Percentiles rank a stretch among this genome's conserved stretches.
phyloP scores from a whole-genome alignment of 2,888 invertebrate genomes.

The Tanytarsus gracilentus region DNA sequence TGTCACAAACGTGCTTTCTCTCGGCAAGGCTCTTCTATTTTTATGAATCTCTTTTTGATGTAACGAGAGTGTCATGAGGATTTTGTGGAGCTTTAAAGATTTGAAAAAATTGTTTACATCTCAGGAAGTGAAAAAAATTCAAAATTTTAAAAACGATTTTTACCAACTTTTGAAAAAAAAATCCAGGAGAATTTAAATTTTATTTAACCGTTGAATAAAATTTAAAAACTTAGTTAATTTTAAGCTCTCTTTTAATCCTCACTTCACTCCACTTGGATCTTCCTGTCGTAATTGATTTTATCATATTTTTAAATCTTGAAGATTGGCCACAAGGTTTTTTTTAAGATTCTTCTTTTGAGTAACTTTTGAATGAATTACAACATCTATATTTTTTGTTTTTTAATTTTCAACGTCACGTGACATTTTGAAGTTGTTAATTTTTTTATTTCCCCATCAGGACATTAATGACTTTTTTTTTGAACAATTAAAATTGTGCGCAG shows the following conservation, averaged over 20 bases:
- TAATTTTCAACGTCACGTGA: conserved; percentile 1
- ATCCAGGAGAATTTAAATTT: too few species aligned
- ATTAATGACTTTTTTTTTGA: neutral
- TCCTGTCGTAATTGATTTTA: neutral
- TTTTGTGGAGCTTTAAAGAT: too few species aligned
- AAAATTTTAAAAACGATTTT: too few species aligned
- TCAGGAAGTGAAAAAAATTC: too few species aligned
- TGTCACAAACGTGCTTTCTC: neutral
- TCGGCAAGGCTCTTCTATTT: neutral
- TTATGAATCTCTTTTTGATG: too few species aligned
- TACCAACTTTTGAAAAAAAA: too few species aligned
- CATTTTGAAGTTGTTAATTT: neutral
- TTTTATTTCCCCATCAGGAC: neutral
- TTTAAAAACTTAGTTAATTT: too few species aligned
- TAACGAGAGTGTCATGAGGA: too few species aligned
- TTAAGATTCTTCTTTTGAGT: neutral
- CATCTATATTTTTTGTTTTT: conserved; percentile 5
- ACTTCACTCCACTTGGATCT: neutral
- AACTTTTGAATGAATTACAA: neutral
- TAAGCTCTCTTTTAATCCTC: too few species aligned
- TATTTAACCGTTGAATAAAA: too few species aligned
- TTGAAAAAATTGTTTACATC: too few species aligned
- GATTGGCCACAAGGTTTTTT: neutral
- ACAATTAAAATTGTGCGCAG: conserved; percentile 12
- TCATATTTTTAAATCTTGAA: neutral